Percentiles rank a stretch among this genome's conserved stretches.
These are phyloP conservation scores for Pangasius macronema DNA, from an alignment of 2,797 vertebrate genomes.

Conservation along the genomic window DNA sequence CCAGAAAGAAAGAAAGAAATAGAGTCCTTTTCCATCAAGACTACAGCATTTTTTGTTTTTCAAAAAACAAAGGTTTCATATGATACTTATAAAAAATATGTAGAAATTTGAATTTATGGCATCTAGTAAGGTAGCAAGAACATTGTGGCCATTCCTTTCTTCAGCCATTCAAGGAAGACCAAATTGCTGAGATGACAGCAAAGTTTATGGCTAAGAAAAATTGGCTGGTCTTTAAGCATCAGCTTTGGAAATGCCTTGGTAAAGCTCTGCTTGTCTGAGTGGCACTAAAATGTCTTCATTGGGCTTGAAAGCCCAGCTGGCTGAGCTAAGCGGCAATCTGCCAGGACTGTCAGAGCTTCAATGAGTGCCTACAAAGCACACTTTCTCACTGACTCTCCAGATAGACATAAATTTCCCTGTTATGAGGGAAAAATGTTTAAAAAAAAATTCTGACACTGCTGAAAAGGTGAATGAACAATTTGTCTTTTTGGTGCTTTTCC, in stretches of 20 bases:
- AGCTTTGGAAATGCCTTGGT: slow-evolving; percentile 4
- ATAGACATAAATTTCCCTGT: background rate
- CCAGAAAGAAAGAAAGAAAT: background rate
- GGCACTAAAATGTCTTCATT: slow-evolving; percentile 19
- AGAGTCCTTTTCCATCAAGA: background rate
- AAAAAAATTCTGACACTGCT: background rate
- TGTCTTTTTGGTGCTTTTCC: background rate
- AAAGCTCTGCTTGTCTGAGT: slow-evolving; percentile 17
- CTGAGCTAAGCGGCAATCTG: slow-evolving; percentile 23
- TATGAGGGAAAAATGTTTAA: background rate
- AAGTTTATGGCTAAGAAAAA: slow-evolving; percentile 5
- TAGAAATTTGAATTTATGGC: background rate
- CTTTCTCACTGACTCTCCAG: background rate
- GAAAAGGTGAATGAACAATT: background rate
- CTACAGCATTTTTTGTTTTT: background rate
- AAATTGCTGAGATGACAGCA: background rate
- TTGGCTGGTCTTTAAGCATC: background rate
- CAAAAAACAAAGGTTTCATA: background rate
- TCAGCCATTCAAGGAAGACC: background rate
- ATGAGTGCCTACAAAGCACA: background rate
- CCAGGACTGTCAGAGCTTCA: slow-evolving; percentile 1
- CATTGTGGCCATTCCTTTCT: background rate
- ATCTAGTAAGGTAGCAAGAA: too few species aligned
- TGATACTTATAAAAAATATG: background rate
- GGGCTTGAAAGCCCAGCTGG: slow-evolving; percentile 20